A percentile compares a stretch with the other conserved stretches of the same genome.
Evolutionary conservation across 2,888 invertebrate species (phyloP).

Genomic region (Muschampia plurimacula): DNA sequence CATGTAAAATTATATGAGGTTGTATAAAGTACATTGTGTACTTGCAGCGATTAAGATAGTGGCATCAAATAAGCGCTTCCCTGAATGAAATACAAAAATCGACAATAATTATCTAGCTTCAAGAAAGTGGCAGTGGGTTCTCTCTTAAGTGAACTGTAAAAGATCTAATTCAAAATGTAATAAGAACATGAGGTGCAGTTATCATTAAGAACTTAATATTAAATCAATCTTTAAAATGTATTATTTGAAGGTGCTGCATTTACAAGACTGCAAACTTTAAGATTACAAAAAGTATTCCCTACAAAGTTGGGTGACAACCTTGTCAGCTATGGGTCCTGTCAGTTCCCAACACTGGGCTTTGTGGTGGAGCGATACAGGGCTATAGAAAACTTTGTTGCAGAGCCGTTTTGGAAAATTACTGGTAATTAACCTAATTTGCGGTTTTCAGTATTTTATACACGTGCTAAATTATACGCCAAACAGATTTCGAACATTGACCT

Average conservation of each 20-base stretch:
- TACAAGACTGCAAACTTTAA: constrained; percentile 97
- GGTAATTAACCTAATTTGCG: constrained; percentile 72
- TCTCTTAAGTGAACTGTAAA: neutral
- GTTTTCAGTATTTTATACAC: neutral
- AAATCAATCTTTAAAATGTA: too few species aligned
- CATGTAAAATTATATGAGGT: too few species aligned
- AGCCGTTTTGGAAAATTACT: constrained; percentile 98
- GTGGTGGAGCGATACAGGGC: constrained; percentile 99
- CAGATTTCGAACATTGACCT: too few species aligned
- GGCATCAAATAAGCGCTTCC: neutral
- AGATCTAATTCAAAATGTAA: neutral
- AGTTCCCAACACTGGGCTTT: constrained; percentile 99
- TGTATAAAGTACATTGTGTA: too few species aligned
- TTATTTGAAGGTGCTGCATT: constrained; percentile 94
- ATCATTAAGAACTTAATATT: too few species aligned
- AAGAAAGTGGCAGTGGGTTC: too few species aligned
- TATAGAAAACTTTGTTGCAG: constrained; percentile 95
- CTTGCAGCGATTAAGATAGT: too few species aligned
- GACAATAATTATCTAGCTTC: too few species aligned
- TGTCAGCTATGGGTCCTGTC: constrained; percentile 99
- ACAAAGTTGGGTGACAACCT: constrained; percentile 90
- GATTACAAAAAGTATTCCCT: constrained; percentile 93
- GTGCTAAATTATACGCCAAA: neutral
- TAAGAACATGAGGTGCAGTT: too few species aligned
- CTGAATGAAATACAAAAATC: too few species aligned